Evolutionary conservation across 92 coral and sea anemone species (phyloP), one percentile per base, ranked within the genome.

Genomic region (Bergia sp.): DNA sequence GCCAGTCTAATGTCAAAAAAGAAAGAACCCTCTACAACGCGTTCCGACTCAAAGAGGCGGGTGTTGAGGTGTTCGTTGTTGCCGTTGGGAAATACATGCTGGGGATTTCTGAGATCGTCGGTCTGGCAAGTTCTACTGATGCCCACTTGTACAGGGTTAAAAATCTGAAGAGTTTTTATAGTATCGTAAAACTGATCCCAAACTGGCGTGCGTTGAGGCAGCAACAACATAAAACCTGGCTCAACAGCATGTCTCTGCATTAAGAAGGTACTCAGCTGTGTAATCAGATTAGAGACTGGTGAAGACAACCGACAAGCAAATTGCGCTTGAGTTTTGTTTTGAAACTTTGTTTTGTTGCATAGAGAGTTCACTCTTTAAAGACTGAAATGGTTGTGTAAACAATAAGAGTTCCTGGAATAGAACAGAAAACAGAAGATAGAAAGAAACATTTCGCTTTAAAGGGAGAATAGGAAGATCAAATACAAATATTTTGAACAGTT

Each of bases 41-140:
- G 1, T 86, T 92, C 20, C 90, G 82, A 73, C 88, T 95, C 39
- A 95, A 94, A 82, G 77, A 80, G 43, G 81, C 65, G 37, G 95
- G 95, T 29, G 93, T 90, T 9, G 94, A 95, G 49, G 89, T 95
- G 65, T 95, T 89, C 61, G 98, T 94, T 29, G 90, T 95, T 73
- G 98, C 95, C 5, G 88, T 94, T 9, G 98, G 98, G 16, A 77
- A 89, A 23, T 87, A 86, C 76, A 69, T 94, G 91, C 76, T 78
- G 43, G 98, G 96, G 0, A 92, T 94, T 3, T 89, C 83, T 3
- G 98, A 95, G 79, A 61, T 94, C 37, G 94, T 94, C 15, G 91
- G 94, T 39, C 86, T 95, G 20, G 96, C 96, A 10, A 90, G 93
- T 37, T 89, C 93, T 5, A 83, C 96, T 0, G 78, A 91, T 39